Evolutionary conservation across 2,888 invertebrate species (phyloP).

Genomic region (Ornithoptera alexandrae): DNA sequence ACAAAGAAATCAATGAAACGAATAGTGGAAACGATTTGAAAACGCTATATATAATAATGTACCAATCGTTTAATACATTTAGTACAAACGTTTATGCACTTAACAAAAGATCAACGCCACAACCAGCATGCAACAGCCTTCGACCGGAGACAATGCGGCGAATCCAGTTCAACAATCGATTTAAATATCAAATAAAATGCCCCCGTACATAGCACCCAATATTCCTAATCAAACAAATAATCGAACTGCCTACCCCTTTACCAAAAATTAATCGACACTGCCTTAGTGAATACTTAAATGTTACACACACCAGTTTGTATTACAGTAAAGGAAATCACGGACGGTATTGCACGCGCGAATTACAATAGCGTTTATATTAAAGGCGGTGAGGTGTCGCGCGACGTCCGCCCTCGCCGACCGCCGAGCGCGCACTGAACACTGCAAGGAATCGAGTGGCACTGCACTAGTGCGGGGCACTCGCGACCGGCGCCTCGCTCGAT

Average conservation of each 20-base stretch:
- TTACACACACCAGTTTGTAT: conserved; percentile 46
- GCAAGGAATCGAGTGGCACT: conserved; percentile 51
- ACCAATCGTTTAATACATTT: conserved; percentile 10
- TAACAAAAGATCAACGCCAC: conserved; percentile 17
- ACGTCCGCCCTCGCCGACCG: conserved; percentile 51
- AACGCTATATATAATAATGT: conserved; percentile 10
- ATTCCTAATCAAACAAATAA: conserved; percentile 17
- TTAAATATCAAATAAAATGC: conserved; percentile 43
- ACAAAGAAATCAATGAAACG: background rate
- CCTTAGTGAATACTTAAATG: background rate
- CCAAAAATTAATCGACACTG: background rate
- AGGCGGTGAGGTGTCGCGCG: conserved; percentile 48
- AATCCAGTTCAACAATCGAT: conserved; percentile 43
- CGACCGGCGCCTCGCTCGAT: conserved; percentile 29
- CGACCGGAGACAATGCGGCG: conserved; percentile 29
- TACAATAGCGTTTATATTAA: conserved; percentile 47
- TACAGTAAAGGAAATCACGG: conserved; percentile 48
- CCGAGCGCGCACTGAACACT: conserved; percentile 71
- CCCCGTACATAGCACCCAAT: conserved; percentile 46
- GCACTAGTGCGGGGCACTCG: conserved; percentile 70
- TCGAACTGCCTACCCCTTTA: conserved; percentile 2
- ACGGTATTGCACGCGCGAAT: conserved; percentile 64
- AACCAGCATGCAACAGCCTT: conserved; percentile 28
- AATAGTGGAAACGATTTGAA: conserved; percentile 4
- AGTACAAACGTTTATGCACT: conserved; percentile 6